Evolutionary conservation across 2,113 vertebrate species (phyloP).

Genomic region (Prietella phreatophila): DNA sequence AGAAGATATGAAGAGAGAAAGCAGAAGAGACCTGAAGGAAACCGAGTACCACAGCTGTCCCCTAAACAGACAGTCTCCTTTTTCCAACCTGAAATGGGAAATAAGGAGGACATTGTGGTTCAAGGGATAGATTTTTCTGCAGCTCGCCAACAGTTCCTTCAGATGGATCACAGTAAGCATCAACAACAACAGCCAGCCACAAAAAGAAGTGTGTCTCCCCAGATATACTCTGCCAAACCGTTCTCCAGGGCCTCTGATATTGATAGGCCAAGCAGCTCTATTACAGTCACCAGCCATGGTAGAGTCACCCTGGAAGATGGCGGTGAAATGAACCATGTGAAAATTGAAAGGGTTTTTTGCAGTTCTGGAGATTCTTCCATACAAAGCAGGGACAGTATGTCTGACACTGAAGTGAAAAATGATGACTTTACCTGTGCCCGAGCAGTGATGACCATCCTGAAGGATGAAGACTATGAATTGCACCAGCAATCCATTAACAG

Average conservation of each 20-base stretch:
- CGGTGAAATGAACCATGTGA: constrained; percentile 45
- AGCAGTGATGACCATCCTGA: constrained; percentile 85
- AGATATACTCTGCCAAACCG: constrained; percentile 89
- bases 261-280: constrained; percentile 61
- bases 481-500: constrained; percentile 71
- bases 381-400: constrained; percentile 1
- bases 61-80: constrained; percentile 58
- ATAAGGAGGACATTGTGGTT: constrained; percentile 85
- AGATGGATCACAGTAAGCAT: constrained; percentile 75
- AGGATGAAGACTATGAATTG: constrained; percentile 81
- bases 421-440: constrained; percentile 86
- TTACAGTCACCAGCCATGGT: constrained; percentile 58
- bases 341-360: constrained; percentile 68
- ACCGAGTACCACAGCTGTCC: constrained; percentile 42
- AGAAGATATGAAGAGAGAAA: constrained; percentile 93
- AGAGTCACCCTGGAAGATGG: constrained; percentile 57
- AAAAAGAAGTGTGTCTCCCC: constrained; percentile 78
- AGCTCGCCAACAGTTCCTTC: constrained; percentile 90
- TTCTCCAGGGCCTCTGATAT: constrained; percentile 78
- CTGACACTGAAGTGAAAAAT: constrained; percentile 70
- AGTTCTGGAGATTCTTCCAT: constrained; percentile 55
- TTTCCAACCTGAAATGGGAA: constrained; percentile 61
- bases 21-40: constrained; percentile 77
- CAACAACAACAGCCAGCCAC: constrained; percentile 52
- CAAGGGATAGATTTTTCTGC: constrained; percentile 92